These are phyloP conservation scores for Mola mola DNA, from an alignment of 2,113 vertebrate genomes.

Conservation along the genomic window DNA sequence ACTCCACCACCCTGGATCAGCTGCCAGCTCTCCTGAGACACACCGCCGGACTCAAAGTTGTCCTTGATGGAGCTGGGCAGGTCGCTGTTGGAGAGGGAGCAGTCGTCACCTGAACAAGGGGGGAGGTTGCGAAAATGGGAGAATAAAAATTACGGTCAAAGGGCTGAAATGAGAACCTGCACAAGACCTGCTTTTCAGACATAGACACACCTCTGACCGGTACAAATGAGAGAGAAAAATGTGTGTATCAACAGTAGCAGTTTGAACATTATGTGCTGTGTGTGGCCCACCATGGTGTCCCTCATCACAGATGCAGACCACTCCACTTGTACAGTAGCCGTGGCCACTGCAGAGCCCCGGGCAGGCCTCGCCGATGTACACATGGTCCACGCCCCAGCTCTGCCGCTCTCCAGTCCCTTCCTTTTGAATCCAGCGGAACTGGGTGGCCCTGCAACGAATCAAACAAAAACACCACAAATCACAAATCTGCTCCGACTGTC, in stretches of 20 bases:
- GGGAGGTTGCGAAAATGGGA: not conserved
- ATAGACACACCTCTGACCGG: not conserved
- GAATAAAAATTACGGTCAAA: no score
- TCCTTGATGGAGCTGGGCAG: slow-evolving; percentile 97
- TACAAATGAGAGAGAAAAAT: not conserved
- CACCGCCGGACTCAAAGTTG: slow-evolving; percentile 94
- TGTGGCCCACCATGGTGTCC: slow-evolving; percentile 87
- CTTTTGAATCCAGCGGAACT: slow-evolving; percentile 98
- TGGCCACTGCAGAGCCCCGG: slow-evolving; percentile 94
- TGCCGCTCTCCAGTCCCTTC: slow-evolving; percentile 91
- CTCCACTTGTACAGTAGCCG: slow-evolving; percentile 92
- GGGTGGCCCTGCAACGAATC: slow-evolving; percentile 87
- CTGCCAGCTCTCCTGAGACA: slow-evolving; percentile 96
- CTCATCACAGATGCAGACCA: slow-evolving; percentile 95
- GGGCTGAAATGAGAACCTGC: no score
- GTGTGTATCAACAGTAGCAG: not conserved
- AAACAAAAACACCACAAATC: not conserved
- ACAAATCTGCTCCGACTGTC: not conserved
- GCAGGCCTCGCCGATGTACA: slow-evolving; percentile 96
- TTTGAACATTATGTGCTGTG: not conserved
- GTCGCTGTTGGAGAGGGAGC: slow-evolving; percentile 90
- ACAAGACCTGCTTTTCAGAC: not conserved
- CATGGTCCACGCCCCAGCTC: slow-evolving; percentile 95
- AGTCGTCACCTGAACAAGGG: slow-evolving; percentile 86
- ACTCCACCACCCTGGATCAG: slow-evolving; percentile 93